A percentile compares a stretch with the other conserved stretches of the same genome.
These are phyloP conservation scores for Prochilodus magdalenae DNA, from an alignment of 2,113 vertebrate species.

Conservation along the genomic window DNA sequence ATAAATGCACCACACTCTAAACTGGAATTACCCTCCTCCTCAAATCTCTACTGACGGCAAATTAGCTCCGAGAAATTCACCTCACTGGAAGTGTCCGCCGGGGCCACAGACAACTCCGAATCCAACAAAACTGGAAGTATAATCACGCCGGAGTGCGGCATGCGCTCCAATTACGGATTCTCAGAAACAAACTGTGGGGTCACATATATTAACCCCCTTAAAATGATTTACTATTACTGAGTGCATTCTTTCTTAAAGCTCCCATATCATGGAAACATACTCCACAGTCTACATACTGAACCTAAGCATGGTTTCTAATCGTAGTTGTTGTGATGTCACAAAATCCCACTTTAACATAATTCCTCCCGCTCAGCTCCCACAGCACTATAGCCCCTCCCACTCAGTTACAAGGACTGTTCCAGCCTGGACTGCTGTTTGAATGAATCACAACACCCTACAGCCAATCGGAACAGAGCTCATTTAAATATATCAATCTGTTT, in stretches of 20 bases:
- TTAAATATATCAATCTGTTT: no score
- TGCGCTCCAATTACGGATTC: not conserved
- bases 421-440: not conserved
- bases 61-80: not conserved
- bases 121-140: not conserved
- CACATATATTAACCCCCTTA: not conserved
- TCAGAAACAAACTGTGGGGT: not conserved
- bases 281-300: no score
- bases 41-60: not conserved
- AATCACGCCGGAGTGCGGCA: not conserved
- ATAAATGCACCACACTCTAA: not conserved
- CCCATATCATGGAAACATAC: not conserved
- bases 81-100: not conserved
- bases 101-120: not conserved
- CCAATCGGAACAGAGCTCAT: no score
- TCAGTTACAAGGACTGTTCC: not conserved
- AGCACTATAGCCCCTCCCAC: not conserved
- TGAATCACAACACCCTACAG: no score
- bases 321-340: no score
- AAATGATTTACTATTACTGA: not conserved
- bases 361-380: no score
- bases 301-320: no score
- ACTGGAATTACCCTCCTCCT: not conserved
- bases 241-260: not conserved
- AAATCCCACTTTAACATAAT: not conserved